Evolutionary conservation across 2,113 vertebrate genomes (phyloP).

Genomic region (Solenodon paradoxus): DNA sequence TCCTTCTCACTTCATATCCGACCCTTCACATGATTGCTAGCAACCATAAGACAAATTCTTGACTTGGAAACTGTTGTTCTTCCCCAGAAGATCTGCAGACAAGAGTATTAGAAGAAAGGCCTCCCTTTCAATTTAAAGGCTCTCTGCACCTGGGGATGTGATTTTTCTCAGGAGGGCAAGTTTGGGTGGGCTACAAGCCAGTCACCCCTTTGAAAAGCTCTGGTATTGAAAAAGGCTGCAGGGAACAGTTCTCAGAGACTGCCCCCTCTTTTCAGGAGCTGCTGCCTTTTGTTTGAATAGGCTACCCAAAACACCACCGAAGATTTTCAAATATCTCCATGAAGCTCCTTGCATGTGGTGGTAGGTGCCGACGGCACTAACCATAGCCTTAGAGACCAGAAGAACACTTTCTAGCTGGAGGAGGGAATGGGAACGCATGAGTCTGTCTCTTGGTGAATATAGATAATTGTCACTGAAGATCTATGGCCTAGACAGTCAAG

Average conservation of each 20-base stretch:
- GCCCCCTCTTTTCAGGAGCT: background rate
- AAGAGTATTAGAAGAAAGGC: background rate
- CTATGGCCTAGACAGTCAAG: background rate
- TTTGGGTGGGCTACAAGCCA: background rate
- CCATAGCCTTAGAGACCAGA: background rate
- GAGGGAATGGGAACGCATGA: background rate
- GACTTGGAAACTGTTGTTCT: background rate
- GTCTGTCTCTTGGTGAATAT: background rate
- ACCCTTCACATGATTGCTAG: background rate
- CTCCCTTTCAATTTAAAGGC: rapidly evolving
- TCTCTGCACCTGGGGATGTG: background rate
- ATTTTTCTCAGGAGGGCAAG: background rate
- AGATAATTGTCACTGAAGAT: background rate
- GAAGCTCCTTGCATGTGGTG: background rate
- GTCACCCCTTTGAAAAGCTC: background rate
- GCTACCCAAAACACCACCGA: background rate
- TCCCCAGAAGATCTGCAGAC: background rate
- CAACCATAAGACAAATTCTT: background rate
- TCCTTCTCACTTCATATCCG: background rate
- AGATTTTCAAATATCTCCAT: background rate
- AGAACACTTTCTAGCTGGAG: background rate
- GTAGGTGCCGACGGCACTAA: rapidly evolving
- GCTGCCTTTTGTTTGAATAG: background rate
- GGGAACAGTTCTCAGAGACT: background rate
- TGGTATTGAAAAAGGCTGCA: background rate